Evolutionary conservation across 2,797 vertebrate species (phyloP).

Genomic region (Tadarida brasiliensis): DNA sequence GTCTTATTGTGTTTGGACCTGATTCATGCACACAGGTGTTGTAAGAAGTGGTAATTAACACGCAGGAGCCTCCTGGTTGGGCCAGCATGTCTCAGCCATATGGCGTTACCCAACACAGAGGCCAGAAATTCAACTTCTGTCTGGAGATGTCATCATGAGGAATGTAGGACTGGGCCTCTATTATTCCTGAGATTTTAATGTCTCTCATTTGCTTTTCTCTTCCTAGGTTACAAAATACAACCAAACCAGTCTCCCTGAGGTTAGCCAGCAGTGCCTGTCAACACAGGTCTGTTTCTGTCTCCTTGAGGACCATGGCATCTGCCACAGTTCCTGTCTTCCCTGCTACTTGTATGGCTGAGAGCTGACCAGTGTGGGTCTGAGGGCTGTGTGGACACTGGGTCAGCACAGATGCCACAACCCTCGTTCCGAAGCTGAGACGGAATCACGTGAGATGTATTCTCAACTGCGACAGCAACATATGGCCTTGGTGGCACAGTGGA

Average conservation of each 20-base stretch:
- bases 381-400: neutral
- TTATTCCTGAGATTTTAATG: neutral
- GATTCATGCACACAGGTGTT: neutral
- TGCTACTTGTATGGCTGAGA: neutral
- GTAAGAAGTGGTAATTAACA: neutral
- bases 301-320: accelerated
- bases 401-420: neutral
- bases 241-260: neutral
- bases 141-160: neutral
- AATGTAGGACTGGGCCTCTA: neutral
- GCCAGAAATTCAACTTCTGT: constrained; percentile 63
- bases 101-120: neutral
- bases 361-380: neutral
- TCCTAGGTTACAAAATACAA: neutral
- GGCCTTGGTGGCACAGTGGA: neutral
- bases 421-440: neutral
- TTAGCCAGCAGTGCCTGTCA: neutral
- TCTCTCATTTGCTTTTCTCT: neutral
- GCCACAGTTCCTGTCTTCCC: neutral
- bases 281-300: accelerated
- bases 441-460: neutral
- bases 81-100: neutral
- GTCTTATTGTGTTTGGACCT: neutral
- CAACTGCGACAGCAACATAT: neutral
- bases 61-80: accelerated